Base-by-base conservation (phyloP, 2,113 vertebrate species). In the Glareola pratincola region DNA sequence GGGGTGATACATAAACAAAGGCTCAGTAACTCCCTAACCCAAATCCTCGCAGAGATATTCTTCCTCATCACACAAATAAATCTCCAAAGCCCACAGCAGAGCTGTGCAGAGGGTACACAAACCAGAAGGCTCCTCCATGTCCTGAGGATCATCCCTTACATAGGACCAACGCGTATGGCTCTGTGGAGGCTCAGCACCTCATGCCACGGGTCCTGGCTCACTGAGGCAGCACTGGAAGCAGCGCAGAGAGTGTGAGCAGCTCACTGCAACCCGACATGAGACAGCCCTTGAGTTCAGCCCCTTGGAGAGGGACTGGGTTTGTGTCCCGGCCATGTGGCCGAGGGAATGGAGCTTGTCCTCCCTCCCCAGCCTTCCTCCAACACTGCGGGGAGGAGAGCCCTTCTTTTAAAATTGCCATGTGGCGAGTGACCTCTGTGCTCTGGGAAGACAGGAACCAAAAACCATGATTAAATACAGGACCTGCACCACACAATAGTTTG, bases 161-260 rank as follows among this genome's bases (percentile, higher is more conserved):
- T 0, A 41, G 47, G 21, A 64, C 27, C 3, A 10, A 59, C 0
- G 3, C 1, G 2, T 8, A 12, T 18, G 57, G 63, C 50, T 71
- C 76, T 36, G 13, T 14, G 23, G 17, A 54, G 45, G 78, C 88
- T 91, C 74, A 67, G 47, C 67, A 69, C 30, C 67, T 47, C 2
- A 0, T 0, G 0, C 57, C 1, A 0, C 7, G 9, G 36, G 9
- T 43, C 51, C 23, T 7, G 53, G 51, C 68, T 92, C 68, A 53
- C 37, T 2, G 0, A 47, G 34, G 56, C 76, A 79, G 84, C 27
- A 7, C 59, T 62, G 24, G 53, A 29, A 77, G 27, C 59, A 23
- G 27, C 4, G 8, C 59, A 83, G 67, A 62, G 53, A 50, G 22
- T 0, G 2, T 8, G 14, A 73, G 32, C 60, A 88, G 29, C 60